Evolutionary conservation across 2,797 vertebrate species (phyloP), one percentile per base, ranked within the genome.

Genomic region (Peromyscus aztecus): DNA sequence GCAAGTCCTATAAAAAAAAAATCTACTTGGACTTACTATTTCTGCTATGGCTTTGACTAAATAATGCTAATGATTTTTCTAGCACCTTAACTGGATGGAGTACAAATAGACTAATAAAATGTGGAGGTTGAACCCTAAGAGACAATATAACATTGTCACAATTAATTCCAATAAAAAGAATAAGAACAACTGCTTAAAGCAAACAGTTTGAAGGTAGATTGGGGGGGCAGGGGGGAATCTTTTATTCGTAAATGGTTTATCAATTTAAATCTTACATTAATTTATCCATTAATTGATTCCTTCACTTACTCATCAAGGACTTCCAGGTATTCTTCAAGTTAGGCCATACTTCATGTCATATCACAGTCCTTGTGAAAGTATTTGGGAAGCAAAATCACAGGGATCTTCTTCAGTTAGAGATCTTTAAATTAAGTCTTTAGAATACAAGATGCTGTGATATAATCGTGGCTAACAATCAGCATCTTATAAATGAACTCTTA

Each of bases 391-490:
- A 86, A 94, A 89, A 93, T 65, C 89, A 92, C 93, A 92, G 31
- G 37, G 4, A 1, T 71, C 78, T 87, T 34, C 61, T 90, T 94
- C 59, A 93, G 61, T 52, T 77, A 90, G 37, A 81, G 55, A 67
- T 61, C 71, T 77, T 89, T 63, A 59, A 75, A 43, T 57, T 76
- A 63, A 46, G 29, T 46, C 29, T 89, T 89, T 61, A 59, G 73
- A 92, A 89, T 52, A 23, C 31, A 95, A 94, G 94, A 92, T 94
- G 69, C 34, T 92, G 10, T 52, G 57, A 90, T 85, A 96, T 94
- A 95, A 95, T 52, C 34, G 7, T 29, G 94, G 96, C 37, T 76
- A 95, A 85, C 57, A 77, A 93, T 67, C 43, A 94, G 69, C 63
- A 94, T 55, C 21, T 34, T 87, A 88, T 85, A 93, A 96, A 87